phyloP scores from a whole-genome alignment of 2,797 vertebrate genomes.

The Australoheros facetus region DNA sequence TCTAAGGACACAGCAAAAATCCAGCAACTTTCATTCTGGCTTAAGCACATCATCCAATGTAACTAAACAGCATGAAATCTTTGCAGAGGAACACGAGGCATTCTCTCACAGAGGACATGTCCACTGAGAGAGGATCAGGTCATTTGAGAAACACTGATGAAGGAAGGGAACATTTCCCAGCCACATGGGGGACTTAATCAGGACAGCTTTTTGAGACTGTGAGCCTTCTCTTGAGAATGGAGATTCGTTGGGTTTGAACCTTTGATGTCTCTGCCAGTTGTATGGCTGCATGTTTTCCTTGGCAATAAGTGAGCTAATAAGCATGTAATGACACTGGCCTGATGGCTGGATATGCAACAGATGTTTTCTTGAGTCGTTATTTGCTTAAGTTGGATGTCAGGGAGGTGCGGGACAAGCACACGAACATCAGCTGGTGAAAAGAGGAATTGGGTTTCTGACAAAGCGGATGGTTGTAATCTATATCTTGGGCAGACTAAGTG shows the following conservation, averaged over 20 bases:
- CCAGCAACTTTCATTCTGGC: background rate
- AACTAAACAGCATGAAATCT: slow-evolving; percentile 38
- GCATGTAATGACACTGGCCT: slow-evolving; percentile 46
- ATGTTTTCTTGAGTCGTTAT: slow-evolving; percentile 48
- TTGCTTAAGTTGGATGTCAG: slow-evolving; percentile 32
- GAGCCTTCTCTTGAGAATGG: slow-evolving; percentile 49
- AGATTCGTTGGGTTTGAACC: slow-evolving; percentile 8
- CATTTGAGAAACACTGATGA: slow-evolving; percentile 52
- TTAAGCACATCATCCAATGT: slow-evolving; percentile 13
- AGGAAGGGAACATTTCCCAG: slow-evolving; percentile 41
- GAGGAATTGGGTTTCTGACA: no score
- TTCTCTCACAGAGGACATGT: slow-evolving; percentile 39
- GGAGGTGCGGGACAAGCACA: background rate
- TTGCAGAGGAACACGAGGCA: background rate
- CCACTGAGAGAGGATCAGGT: slow-evolving; percentile 35
- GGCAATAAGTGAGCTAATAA: slow-evolving; percentile 40
- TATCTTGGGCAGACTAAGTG: background rate
- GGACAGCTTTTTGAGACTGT: slow-evolving; percentile 35
- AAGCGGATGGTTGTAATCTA: background rate
- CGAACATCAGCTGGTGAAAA: background rate
- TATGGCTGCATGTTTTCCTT: slow-evolving; percentile 31
- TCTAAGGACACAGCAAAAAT: slow-evolving; percentile 30
- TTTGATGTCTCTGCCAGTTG: slow-evolving; percentile 56
- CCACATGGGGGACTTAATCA: slow-evolving; percentile 54
- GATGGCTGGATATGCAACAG: slow-evolving; percentile 35